A percentile compares a stretch with the other conserved stretches of the same genome.
Evolutionary conservation across 2,113 vertebrate genomes (phyloP).

Genomic region (Lanius collurio): DNA sequence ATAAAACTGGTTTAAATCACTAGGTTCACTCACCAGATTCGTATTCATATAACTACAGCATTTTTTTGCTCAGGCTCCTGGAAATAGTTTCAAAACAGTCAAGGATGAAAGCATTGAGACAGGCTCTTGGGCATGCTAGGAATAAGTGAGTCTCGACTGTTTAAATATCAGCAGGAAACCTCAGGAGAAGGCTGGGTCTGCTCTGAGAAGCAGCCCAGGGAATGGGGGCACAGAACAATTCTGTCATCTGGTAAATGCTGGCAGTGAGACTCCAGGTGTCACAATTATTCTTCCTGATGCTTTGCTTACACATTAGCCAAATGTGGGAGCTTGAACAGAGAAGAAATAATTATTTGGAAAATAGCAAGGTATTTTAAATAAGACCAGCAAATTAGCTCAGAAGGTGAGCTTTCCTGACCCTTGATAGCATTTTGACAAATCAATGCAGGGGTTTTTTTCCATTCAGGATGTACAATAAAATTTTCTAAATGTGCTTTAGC

Average conservation of each 20-base stretch:
- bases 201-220: background rate
- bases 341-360: background rate
- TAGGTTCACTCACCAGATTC: background rate
- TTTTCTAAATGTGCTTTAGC: background rate
- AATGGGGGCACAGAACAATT: background rate
- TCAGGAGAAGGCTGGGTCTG: too few species aligned
- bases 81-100: background rate
- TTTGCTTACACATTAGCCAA: background rate
- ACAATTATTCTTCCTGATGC: background rate
- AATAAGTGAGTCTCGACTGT: background rate
- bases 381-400: background rate
- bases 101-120: background rate
- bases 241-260: background rate
- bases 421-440: background rate
- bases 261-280: background rate
- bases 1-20: background rate
- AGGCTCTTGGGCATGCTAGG: background rate
- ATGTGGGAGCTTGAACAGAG: background rate
- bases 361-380: constrained; percentile 1
- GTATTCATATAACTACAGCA: background rate
- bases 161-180: background rate
- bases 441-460: background rate
- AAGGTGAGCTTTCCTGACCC: background rate
- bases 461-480: background rate
- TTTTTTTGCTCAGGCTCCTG: background rate